phyloP scores from a whole-genome alignment of 2,797 vertebrate genomes.

The Melanotaenia parkinsoni region DNA sequence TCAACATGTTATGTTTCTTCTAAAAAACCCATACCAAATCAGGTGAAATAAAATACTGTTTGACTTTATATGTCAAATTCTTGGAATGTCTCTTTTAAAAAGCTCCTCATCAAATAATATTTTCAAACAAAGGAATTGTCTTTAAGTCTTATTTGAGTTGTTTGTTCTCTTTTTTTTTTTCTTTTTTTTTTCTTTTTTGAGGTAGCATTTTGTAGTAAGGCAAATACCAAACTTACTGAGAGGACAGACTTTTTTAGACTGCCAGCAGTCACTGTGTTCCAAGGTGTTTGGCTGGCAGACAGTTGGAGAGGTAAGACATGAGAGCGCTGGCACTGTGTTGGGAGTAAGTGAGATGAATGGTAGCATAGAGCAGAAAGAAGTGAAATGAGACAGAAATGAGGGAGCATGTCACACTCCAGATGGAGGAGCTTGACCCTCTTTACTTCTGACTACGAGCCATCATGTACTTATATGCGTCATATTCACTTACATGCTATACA shows the following conservation, averaged over 20 bases:
- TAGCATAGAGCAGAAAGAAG: conserved; percentile 6
- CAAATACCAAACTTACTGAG: conserved; percentile 15
- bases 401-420: conserved; percentile 37
- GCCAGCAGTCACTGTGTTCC: conserved; percentile 24
- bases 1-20: no score
- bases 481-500: background rate
- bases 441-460: conserved; percentile 26
- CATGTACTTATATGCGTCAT: background rate
- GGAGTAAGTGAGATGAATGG: conserved; percentile 21
- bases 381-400: background rate
- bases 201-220: background rate
- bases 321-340: conserved; percentile 18
- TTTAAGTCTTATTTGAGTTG: background rate
- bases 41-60: background rate
- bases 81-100: background rate
- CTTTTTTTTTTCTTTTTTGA: background rate
- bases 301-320: conserved; percentile 24
- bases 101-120: background rate
- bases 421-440: conserved; percentile 37
- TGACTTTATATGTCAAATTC: background rate
- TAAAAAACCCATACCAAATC: conserved; percentile 1
- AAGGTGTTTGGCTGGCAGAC: conserved; percentile 20
- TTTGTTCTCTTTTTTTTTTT: background rate
- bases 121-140: background rate
- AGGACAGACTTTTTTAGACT: conserved; percentile 6